Conservation (phyloP, 2,797 vertebrate genomes). For the Melanotaenia nigrans region DNA sequence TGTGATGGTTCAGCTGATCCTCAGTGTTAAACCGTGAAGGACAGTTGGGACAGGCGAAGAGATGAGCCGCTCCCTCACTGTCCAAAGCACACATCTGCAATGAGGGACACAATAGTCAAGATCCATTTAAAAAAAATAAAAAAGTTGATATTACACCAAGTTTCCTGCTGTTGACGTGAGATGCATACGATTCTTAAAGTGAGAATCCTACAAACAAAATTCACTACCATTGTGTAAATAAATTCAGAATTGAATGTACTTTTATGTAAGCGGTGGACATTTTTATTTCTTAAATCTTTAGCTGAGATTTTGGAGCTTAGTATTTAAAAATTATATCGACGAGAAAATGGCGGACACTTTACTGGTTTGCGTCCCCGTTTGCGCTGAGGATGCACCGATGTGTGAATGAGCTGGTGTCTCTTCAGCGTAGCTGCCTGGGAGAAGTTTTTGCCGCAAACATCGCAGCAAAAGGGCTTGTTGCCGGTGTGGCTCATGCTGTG, state of each 20-base stretch:
- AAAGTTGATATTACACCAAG: not conserved
- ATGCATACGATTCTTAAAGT: not conserved
- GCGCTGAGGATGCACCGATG: constrained; percentile 58
- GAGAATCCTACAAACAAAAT: not conserved
- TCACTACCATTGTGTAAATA: not conserved
- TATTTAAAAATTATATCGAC: not conserved
- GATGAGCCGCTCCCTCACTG: constrained; percentile 62
- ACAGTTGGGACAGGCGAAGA: constrained; percentile 87
- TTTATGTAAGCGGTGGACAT: not conserved
- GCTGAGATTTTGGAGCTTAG: not conserved
- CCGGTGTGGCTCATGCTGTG: constrained; percentile 91
- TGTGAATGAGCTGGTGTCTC: constrained; percentile 87
- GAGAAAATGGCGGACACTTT: constrained; percentile 3
- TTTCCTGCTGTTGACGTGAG: not conserved
- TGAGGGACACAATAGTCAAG: constrained; percentile 22
- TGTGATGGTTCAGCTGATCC: constrained; percentile 84
- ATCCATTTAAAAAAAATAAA: not conserved
- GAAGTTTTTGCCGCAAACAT: constrained; percentile 87
- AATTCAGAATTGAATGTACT: not conserved
- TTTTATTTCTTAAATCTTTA: not conserved
- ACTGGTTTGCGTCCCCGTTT: constrained; percentile 80
- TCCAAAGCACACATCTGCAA: constrained; percentile 63
- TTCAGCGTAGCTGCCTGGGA: constrained; percentile 85
- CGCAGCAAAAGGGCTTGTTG: constrained; percentile 85
- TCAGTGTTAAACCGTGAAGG: constrained; percentile 88